These are phyloP conservation scores for Diplolepis rosae DNA, from an alignment of 2,888 invertebrate species.

Conservation along the genomic window DNA sequence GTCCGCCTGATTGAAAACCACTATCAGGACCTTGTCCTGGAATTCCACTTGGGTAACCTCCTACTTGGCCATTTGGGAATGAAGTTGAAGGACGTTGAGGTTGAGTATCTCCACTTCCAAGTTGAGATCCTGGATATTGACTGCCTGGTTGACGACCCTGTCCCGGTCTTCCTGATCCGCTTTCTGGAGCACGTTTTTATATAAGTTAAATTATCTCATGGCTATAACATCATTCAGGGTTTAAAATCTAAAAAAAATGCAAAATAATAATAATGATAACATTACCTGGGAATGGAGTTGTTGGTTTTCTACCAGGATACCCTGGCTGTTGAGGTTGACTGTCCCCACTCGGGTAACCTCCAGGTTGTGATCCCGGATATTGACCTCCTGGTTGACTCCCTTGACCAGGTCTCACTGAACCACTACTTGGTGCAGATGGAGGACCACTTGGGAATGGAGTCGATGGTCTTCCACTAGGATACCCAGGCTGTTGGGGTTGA, in stretches of 20 bases:
- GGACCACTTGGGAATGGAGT: conserved; percentile 27
- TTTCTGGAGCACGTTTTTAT: too few relatives aligned
- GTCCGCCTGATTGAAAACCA: conserved; percentile 33
- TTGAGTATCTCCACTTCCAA: conserved; percentile 1
- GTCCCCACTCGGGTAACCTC: too few relatives aligned
- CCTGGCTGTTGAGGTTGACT: too few relatives aligned
- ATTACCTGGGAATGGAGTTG: too few relatives aligned
- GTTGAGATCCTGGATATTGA: conserved; percentile 46
- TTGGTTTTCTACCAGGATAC: too few relatives aligned
- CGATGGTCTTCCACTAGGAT: background rate
- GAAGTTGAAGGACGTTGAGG: background rate
- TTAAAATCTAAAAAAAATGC: too few relatives aligned
- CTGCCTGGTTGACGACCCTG: background rate
- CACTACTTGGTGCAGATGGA: too few relatives aligned
- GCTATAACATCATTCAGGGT: too few relatives aligned
- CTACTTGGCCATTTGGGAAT: conserved; percentile 31
- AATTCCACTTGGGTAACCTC: conserved; percentile 45
- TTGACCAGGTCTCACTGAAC: conserved; percentile 10
- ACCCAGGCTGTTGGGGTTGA: too few relatives aligned
- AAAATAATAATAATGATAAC: too few relatives aligned
- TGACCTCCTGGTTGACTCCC: conserved; percentile 44
- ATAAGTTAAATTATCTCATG: too few relatives aligned
- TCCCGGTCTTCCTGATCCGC: background rate
- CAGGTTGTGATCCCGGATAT: too few relatives aligned
- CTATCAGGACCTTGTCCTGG: conserved; percentile 23